Conservation (phyloP, 2,888 invertebrate genomes). For the Calameuta pallipes region DNA sequence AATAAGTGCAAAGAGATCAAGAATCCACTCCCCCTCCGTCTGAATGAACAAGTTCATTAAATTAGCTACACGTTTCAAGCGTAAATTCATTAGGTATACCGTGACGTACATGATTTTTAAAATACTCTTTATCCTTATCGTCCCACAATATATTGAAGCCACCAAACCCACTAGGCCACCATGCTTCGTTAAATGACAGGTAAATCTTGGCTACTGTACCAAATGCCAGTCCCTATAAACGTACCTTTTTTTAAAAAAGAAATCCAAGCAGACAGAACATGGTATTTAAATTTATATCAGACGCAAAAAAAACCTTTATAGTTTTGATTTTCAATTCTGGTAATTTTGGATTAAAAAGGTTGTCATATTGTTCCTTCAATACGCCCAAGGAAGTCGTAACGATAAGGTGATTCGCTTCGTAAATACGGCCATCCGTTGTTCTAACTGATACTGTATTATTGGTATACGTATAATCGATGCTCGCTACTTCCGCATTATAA, state of each 20-base stretch:
- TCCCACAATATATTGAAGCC: constrained; percentile 73
- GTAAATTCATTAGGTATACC: not conserved
- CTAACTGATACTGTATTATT: constrained; percentile 61
- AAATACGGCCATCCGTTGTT: constrained; percentile 69
- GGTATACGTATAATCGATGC: constrained; percentile 41
- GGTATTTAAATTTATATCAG: no score
- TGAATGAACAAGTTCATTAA: constrained; percentile 17
- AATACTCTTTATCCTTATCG: constrained; percentile 63
- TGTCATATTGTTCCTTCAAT: constrained; percentile 70
- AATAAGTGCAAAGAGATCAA: constrained; percentile 73
- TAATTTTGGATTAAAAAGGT: constrained; percentile 71
- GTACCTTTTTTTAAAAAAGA: not conserved
- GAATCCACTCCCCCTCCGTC: constrained; percentile 70
- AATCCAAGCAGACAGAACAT: no score
- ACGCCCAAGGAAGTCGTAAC: constrained; percentile 79
- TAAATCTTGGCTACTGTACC: constrained; percentile 78
- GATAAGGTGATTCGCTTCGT: constrained; percentile 74
- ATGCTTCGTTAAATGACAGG: constrained; percentile 72
- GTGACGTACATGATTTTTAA: constrained; percentile 37
- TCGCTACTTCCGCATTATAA: constrained; percentile 46
- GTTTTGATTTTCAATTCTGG: constrained; percentile 69
- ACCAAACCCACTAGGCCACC: constrained; percentile 73
- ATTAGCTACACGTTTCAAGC: not conserved
- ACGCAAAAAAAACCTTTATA: constrained; percentile 62
- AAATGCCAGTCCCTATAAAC: constrained; percentile 69